Evolutionary conservation across 2,113 vertebrate genomes (phyloP), one percentile per base, ranked within the genome.

Genomic region (Mirounga angustirostris): DNA sequence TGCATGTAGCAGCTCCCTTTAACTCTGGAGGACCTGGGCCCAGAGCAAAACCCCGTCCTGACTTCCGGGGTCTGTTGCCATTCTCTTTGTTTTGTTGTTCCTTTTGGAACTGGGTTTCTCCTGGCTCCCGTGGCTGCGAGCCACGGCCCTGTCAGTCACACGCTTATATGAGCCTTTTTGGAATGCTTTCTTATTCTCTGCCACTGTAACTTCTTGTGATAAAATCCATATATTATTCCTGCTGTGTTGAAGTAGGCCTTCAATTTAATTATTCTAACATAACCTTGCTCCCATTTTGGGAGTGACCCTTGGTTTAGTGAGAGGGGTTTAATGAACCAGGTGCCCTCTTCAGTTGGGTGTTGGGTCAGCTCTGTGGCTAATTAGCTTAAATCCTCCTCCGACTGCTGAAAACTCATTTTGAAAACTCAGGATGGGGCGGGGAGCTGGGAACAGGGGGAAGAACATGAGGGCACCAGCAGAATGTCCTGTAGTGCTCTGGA

Each of bases 121-220:
- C 56, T 36, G 69, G 97, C 26, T 69, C 78, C 40, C 15, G 12
- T 58, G 36, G 54, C 19, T 67, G 46, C 76, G 36, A 56, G 2
- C 40, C 65, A 73, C 0, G 0, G 67, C 36, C 18, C 22, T 36
- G 40, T 36, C 13, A 73, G 76, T 59, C 43, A 59, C 21, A 14
- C 16, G 58, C 43, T 33, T 58, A 30, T 40, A 40, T 18, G 67
- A 46, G 36, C 6, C 40, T 19, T 61, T 93, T 50, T 0, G 59
- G 81, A 78, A 54, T 24, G 67, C 36, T 74, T 92, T 65, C 73
- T 92, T 40, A 81, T 9, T 94, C 56, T 97, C 59, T n/a, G 85
- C 30, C 40, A 33, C 26, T 82, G 21, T 14, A n/a, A 65, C 59
- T 52, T 96, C 80, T 76, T 24, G 30, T 22, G 76, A 26, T 93